phyloP scores from a whole-genome alignment of 2,888 invertebrate genomes.

The Euphydryas editha region DNA sequence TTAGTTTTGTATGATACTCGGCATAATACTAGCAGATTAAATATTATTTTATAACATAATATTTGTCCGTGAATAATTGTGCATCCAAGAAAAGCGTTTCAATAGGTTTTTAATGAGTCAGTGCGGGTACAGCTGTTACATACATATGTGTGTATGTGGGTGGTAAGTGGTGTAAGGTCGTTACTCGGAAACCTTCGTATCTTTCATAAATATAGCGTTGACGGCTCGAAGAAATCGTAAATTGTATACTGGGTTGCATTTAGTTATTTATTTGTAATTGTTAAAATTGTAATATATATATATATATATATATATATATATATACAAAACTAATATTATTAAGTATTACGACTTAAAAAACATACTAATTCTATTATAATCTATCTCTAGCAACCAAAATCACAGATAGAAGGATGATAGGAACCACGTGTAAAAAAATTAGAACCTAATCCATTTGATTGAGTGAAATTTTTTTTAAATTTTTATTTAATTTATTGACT shows the following conservation, averaged over 20 bases:
- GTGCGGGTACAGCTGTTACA: background rate
- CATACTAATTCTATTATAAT: no score
- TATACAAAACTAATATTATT: no score
- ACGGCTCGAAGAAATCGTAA: slow-evolving; percentile 10
- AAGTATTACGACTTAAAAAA: no score
- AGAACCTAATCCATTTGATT: no score
- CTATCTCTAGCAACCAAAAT: no score
- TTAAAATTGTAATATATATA: background rate
- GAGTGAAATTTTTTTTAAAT: no score
- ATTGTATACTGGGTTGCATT: slow-evolving; percentile 2
- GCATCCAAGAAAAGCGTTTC: background rate
- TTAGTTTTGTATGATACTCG: no score
- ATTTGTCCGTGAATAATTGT: slow-evolving; percentile 13
- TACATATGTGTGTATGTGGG: slow-evolving; percentile 16
- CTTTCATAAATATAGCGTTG: slow-evolving; percentile 7
- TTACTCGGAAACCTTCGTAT: slow-evolving; percentile 16
- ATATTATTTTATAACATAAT: slow-evolving; percentile 5
- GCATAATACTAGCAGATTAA: background rate
- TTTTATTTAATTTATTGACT: no score
- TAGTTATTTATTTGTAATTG: background rate
- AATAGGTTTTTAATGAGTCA: slow-evolving; percentile 13
- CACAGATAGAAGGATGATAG: no score
- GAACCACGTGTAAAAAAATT: no score
- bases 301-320: background rate
- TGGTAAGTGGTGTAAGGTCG: slow-evolving; percentile 20